Evolutionary conservation across 1,140 invertebrate species (phyloP).

Genomic region (Fopius arisanus): DNA sequence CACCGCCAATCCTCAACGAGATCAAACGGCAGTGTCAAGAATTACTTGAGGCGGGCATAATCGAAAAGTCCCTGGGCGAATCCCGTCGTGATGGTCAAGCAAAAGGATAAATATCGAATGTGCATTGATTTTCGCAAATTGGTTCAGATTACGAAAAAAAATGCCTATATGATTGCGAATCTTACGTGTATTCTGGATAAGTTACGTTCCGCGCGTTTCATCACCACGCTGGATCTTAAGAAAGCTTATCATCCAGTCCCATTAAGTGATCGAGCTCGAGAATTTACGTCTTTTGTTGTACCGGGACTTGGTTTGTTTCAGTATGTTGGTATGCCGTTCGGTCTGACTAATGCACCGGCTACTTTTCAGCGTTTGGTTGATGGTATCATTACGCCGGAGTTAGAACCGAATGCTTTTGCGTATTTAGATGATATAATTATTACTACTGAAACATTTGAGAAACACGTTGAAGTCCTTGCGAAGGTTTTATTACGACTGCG

Average conservation of each 20-base stretch:
- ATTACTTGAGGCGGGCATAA: background rate
- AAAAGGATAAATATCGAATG: background rate
- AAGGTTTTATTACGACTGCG: slow-evolving; percentile 47
- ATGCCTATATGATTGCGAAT: too few species aligned
- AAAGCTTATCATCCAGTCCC: slow-evolving; percentile 32
- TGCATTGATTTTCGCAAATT: too few species aligned
- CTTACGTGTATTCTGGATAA: too few species aligned
- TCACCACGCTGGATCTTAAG: too few species aligned
- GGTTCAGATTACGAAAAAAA: too few species aligned
- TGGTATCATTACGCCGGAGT: slow-evolving; percentile 31
- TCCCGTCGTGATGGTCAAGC: background rate
- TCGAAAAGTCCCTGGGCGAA: background rate
- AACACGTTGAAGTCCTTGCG: slow-evolving; percentile 51
- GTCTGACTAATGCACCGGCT: slow-evolving; percentile 51
- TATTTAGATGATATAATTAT: slow-evolving; percentile 62
- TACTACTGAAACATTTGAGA: slow-evolving; percentile 46
- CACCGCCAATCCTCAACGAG: background rate
- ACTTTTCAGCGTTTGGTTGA: slow-evolving; percentile 57
- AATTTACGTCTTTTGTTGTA: slow-evolving; percentile 55
- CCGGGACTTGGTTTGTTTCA: slow-evolving; percentile 48
- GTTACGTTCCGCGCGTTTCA: too few species aligned
- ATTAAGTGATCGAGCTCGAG: background rate
- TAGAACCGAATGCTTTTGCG: slow-evolving; percentile 38
- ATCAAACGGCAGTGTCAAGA: background rate
- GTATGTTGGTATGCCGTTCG: slow-evolving; percentile 61